Evolutionary conservation across 1,140 invertebrate species (phyloP), one percentile per base, ranked within the genome.

Genomic region (Rhyzopertha dominica): DNA sequence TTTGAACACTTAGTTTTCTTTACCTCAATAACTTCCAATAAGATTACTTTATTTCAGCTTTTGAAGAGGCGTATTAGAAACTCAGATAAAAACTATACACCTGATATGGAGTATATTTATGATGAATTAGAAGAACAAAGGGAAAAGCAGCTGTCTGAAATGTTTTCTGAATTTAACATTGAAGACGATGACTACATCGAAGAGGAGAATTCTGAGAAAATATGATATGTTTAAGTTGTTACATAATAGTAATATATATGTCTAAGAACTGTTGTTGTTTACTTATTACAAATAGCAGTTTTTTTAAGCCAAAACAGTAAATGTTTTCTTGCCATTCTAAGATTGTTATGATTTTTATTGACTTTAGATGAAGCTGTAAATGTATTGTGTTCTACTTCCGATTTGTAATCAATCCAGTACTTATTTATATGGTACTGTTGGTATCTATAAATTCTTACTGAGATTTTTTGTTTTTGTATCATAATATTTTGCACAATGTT

Each of bases 81-180:
- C n/a, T n/a, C n/a, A n/a, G 29, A 51, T 8, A 58, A 59, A 35
- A 58, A 62, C 40, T 56, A 54, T 41, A 47, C 20, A n/a, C 47
- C 53, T 2, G 59, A 62, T 46, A 13, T 45, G 10, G 57, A 62
- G 25, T 60, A 53, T 32, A 13, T 58, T 12, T 24, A 43, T 26
- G 51, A 51, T 17, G 51, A 54, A 43, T 43, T 45, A 1, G 36
- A 29, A 5, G 34, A 52, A 38, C 14, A 5, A 31, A 17, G 5
- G 13, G 23, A 14, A 19, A 32, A 5, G 38, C 25, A 20, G 30
- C 36, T 16, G 30, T 44, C 14, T 13, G 17, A 28, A 37, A 46
- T 18, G n/a, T n/a, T n/a, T n/a, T n/a, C 12, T 46, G 13, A 31
- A 50, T 22, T n/a, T 12, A 19, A 40, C 9, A 24, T 42, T 39